Percentiles rank a stretch among this genome's conserved stretches.
Evolutionary conservation across 2,797 vertebrate species (phyloP).

Genomic region (Coregonus ussuriensis): DNA sequence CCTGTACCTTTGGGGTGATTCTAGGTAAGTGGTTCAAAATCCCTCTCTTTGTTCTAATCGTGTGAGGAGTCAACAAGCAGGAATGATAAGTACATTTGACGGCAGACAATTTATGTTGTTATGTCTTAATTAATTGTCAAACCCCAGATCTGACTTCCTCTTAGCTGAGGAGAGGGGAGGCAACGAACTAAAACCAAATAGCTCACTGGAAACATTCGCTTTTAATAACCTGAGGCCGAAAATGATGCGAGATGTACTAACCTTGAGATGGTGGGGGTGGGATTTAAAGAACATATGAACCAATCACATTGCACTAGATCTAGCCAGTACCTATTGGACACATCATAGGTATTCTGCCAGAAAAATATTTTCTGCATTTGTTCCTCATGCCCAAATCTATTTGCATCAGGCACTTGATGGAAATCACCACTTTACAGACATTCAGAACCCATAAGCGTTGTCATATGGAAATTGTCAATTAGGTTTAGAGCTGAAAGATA

Average conservation of each 20-base stretch:
- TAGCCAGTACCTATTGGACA: background rate
- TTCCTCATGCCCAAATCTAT: slow-evolving; percentile 9
- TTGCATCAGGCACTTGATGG: slow-evolving; percentile 40
- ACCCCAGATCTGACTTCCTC: slow-evolving; percentile 50
- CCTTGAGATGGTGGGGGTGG: background rate
- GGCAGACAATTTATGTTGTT: slow-evolving; percentile 78
- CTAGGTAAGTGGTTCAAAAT: slow-evolving; percentile 9
- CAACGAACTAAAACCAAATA: background rate
- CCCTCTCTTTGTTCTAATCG: slow-evolving; percentile 38
- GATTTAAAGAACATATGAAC: background rate
- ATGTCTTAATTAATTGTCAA: slow-evolving; percentile 78
- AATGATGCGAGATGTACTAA: background rate
- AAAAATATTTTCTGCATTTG: background rate
- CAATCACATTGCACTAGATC: background rate
- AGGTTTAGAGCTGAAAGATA: slow-evolving; percentile 57
- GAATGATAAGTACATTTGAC: slow-evolving; percentile 77
- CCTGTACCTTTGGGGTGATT: slow-evolving; percentile 47
- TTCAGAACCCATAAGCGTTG: slow-evolving; percentile 61
- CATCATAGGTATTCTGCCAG: background rate
- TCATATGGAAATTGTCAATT: slow-evolving; percentile 69
- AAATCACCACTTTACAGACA: slow-evolving; percentile 47
- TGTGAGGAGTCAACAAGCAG: slow-evolving; percentile 55
- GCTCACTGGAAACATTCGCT: background rate
- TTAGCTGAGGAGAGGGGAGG: slow-evolving; percentile 30
- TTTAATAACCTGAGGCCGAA: slow-evolving; percentile 19